Evolutionary conservation across 2,888 invertebrate species (phyloP).

Genomic region (Mesorhabditis sp.): DNA sequence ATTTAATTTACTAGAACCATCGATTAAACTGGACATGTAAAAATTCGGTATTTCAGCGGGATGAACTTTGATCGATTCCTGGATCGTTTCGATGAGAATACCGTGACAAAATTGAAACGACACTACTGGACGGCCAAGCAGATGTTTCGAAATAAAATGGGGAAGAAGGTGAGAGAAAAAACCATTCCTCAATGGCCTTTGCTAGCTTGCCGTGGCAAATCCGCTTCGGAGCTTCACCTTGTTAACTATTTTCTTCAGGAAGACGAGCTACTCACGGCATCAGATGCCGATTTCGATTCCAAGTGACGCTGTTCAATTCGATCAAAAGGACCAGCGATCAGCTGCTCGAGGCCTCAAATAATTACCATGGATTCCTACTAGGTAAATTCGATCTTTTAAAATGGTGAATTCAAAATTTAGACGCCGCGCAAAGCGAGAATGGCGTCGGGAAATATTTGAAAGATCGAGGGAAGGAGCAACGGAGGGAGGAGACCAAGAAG

Average conservation of each 20-base stretch:
- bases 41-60: conserved; percentile 34
- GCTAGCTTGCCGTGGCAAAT: not conserved
- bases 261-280: conserved; percentile 91
- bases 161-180: conserved; percentile 33
- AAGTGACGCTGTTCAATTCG: conserved; percentile 70
- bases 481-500: conserved; percentile 67
- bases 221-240: not conserved
- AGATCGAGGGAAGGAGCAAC: conserved; percentile 82
- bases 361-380: conserved; percentile 79
- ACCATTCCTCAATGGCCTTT: not conserved
- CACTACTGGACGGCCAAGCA: conserved; percentile 98
- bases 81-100: conserved; percentile 41
- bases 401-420: conserved; percentile 57
- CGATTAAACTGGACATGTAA: too few species aligned
- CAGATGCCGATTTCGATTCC: conserved; percentile 95
- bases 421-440: conserved; percentile 91
- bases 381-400: conserved; percentile 60
- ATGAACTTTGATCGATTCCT: conserved; percentile 53
- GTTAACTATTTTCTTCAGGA: conserved; percentile 63
- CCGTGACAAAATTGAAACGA: conserved; percentile 71
- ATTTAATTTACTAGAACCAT: too few species aligned
- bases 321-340: conserved; percentile 61
- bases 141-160: conserved; percentile 62
- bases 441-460: conserved; percentile 87
- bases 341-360: conserved; percentile 60